These are phyloP conservation scores for Charina bottae DNA, from an alignment of 2,113 vertebrate genomes.

Conservation along the genomic window DNA sequence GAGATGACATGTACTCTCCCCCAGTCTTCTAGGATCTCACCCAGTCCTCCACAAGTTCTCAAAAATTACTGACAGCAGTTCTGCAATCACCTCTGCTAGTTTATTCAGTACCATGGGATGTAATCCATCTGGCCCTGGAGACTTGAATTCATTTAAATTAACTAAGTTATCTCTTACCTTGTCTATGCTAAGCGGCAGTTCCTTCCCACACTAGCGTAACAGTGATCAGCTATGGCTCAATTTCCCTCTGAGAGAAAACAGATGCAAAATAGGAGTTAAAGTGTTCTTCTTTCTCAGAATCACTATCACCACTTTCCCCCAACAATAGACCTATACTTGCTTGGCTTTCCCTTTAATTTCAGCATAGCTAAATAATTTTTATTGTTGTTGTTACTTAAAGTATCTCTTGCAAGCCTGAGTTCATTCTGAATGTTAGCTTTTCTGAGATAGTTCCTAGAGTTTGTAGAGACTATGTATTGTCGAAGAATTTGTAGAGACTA, in stretches of 20 bases:
- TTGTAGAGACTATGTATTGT: too few relatives aligned
- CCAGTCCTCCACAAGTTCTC: not conserved
- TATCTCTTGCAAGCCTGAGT: not conserved
- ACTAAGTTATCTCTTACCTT: not conserved
- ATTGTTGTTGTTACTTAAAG: not conserved
- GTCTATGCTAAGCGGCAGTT: not conserved
- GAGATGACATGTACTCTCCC: not conserved
- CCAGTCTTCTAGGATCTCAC: not conserved
- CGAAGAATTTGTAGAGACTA: too few relatives aligned
- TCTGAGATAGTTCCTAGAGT: not conserved
- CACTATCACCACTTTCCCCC: not conserved
- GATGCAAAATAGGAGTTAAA: not conserved
- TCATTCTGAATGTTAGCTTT: not conserved
- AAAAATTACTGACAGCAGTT: not conserved
- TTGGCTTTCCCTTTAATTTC: not conserved
- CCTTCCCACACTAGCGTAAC: not conserved
- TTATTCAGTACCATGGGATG: not conserved
- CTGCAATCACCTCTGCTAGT: not conserved
- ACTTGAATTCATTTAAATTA: too few relatives aligned
- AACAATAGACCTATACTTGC: not conserved
- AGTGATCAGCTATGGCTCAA: not conserved
- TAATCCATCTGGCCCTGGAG: too few relatives aligned
- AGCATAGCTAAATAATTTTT: not conserved
- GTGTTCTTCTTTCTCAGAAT: not conserved
- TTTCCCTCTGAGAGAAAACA: not conserved